Evolutionary conservation across 2,888 invertebrate species (phyloP).

Genomic region (Perizoma affinitatum): DNA sequence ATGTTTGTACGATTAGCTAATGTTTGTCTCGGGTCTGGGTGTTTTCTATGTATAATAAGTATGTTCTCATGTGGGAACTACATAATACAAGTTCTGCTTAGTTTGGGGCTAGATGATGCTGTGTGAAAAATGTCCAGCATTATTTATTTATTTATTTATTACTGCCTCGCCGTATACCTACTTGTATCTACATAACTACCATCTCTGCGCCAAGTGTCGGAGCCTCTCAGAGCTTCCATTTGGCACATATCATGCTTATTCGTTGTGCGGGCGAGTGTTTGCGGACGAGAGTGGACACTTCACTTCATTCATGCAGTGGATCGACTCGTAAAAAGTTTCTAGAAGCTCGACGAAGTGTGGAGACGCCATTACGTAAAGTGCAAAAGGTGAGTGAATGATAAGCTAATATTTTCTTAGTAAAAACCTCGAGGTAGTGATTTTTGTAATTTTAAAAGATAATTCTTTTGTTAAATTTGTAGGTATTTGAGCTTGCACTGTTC

Average conservation of each 20-base stretch:
- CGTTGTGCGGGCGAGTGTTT: slow-evolving; percentile 34
- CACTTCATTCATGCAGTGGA: slow-evolving; percentile 28
- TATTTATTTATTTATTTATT: too few species aligned
- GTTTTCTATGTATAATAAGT: too few species aligned
- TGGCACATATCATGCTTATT: slow-evolving; percentile 44
- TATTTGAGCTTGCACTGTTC: too few species aligned
- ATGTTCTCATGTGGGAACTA: too few species aligned
- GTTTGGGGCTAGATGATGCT: too few species aligned
- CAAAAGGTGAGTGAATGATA: slow-evolving; percentile 37
- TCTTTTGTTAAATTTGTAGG: slow-evolving; percentile 1
- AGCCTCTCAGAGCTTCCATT: slow-evolving; percentile 38
- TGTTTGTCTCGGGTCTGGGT: too few species aligned
- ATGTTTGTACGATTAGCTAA: too few species aligned
- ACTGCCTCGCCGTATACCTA: too few species aligned
- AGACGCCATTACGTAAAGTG: slow-evolving; percentile 32
- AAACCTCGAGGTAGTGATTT: slow-evolving; percentile 20
- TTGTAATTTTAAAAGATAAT: slow-evolving; percentile 12
- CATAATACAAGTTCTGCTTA: too few species aligned
- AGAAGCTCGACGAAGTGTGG: slow-evolving; percentile 10
- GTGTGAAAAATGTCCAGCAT: too few species aligned
- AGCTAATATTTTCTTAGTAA: slow-evolving; percentile 38
- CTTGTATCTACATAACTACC: too few species aligned
- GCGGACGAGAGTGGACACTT: slow-evolving; percentile 31
- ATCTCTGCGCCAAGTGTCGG: not conserved
- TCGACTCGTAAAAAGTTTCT: slow-evolving; percentile 25